These are phyloP conservation scores for Acronicta aceris DNA, from an alignment of 2,888 invertebrate species.

Conservation along the genomic window DNA sequence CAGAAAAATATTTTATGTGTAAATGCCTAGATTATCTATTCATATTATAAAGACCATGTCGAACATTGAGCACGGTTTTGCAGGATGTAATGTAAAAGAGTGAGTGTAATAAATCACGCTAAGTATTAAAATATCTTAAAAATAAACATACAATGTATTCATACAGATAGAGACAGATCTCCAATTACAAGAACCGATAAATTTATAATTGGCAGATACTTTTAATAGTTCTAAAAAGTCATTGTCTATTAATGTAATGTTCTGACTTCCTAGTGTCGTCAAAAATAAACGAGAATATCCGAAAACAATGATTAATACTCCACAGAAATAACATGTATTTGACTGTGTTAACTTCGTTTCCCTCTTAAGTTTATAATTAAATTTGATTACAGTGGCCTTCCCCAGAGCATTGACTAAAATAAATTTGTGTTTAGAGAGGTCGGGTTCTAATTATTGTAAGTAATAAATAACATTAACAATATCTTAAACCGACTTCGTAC, in stretches of 20 bases:
- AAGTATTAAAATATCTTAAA: slow-evolving; percentile 21
- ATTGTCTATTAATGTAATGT: slow-evolving; percentile 3
- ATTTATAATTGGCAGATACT: background rate
- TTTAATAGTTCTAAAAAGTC: background rate
- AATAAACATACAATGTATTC: too few relatives aligned
- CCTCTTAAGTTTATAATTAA: slow-evolving; percentile 16
- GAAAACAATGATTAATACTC: background rate
- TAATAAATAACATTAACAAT: slow-evolving; percentile 39
- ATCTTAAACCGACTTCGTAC: slow-evolving; percentile 13
- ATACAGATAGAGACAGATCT: slow-evolving; percentile 28
- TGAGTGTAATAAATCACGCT: slow-evolving; percentile 12
- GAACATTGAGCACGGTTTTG: too few relatives aligned
- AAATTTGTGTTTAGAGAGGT: slow-evolving; percentile 31
- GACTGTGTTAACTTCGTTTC: slow-evolving; percentile 3
- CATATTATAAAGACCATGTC: too few relatives aligned
- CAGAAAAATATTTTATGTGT: too few relatives aligned
- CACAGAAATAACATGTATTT: background rate
- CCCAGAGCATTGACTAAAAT: slow-evolving; percentile 23
- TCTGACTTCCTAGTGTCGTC: background rate
- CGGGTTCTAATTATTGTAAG: slow-evolving; percentile 38
- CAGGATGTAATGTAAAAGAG: background rate
- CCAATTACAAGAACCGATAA: slow-evolving; percentile 11
- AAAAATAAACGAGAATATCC: background rate
- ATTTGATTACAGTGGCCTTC: slow-evolving; percentile 36
- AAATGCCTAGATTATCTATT: too few relatives aligned